These are phyloP conservation scores for Labeo calbasu DNA, from an alignment of 2,797 vertebrate species.

Conservation along the genomic window DNA sequence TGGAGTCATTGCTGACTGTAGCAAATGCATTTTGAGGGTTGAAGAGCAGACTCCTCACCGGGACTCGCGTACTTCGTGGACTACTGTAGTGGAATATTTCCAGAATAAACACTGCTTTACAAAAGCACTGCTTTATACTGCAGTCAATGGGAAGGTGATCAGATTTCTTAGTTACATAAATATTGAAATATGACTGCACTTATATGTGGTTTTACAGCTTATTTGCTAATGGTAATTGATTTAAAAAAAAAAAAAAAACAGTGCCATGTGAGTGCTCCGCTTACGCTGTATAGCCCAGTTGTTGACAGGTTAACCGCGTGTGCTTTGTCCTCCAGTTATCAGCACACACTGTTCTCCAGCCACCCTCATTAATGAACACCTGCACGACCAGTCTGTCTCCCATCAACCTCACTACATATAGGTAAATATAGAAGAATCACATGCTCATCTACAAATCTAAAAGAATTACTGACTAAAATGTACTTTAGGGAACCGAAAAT, in stretches of 20 bases:
- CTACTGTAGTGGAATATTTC: slow-evolving; percentile 39
- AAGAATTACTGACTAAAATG: neutral
- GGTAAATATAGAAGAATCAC: neutral
- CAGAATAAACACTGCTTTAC: neutral
- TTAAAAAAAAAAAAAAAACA: neutral
- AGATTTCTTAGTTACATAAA: neutral
- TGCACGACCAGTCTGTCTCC: slow-evolving; percentile 77
- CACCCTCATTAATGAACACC: slow-evolving; percentile 60
- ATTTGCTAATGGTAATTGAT: neutral
- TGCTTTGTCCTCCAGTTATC: slow-evolving; percentile 71
- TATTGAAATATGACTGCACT: neutral
- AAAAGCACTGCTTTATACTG: neutral
- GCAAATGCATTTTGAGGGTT: slow-evolving; percentile 37
- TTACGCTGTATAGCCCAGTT: slow-evolving; percentile 82
- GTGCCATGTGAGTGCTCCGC: neutral
- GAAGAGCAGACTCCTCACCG: slow-evolving; percentile 22
- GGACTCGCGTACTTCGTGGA: slow-evolving; percentile 52
- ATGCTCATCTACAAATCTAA: neutral
- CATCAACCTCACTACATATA: slow-evolving; percentile 76
- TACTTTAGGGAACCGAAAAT: neutral
- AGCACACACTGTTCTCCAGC: slow-evolving; percentile 76
- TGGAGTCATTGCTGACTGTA: slow-evolving; percentile 18
- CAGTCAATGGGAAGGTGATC: neutral
- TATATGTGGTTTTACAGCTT: neutral
- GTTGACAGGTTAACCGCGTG: slow-evolving; percentile 73